Conservation (phyloP, 2,797 vertebrate species). For the Brachymystax lenok region DNA sequence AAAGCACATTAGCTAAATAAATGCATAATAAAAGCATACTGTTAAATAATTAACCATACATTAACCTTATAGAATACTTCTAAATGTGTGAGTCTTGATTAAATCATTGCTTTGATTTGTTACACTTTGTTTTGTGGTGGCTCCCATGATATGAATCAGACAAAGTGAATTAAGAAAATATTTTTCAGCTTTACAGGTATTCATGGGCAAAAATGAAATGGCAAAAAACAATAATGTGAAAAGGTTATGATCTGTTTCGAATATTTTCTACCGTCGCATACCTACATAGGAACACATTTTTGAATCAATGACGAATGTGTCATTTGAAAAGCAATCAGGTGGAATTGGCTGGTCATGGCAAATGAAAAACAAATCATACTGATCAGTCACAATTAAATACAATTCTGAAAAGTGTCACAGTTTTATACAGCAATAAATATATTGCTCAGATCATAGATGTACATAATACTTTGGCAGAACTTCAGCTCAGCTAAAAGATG, state of each 20-base stretch:
- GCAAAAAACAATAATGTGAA: not conserved
- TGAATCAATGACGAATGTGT: not conserved
- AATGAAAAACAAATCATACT: not conserved
- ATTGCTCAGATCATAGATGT: constrained; percentile 76
- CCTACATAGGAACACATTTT: not conserved
- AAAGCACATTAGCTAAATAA: constrained; percentile 17
- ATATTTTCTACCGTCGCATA: no score
- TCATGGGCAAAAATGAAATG: not conserved
- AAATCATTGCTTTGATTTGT: constrained; percentile 36
- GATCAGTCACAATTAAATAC: constrained; percentile 7
- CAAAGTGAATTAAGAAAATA: constrained; percentile 10
- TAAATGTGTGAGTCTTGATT: constrained; percentile 12
- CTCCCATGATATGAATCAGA: constrained; percentile 4
- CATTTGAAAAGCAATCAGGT: constrained; percentile 1
- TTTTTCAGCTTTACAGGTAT: not conserved
- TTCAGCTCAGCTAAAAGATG: constrained; percentile 68
- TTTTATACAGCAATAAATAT: constrained; percentile 63
- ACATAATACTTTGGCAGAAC: constrained; percentile 68
- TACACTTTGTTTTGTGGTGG: constrained; percentile 12
- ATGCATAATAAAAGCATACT: constrained; percentile 6
- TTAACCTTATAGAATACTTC: not conserved
- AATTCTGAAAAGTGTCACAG: constrained; percentile 45
- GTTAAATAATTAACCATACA: not conserved
- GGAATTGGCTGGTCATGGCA: not conserved
- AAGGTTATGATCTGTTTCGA: not conserved